Percentiles rank a stretch among this genome's conserved stretches.
These are phyloP conservation scores for Epinephelus awoara DNA, from an alignment of 2,797 vertebrate species.

Conservation along the genomic window DNA sequence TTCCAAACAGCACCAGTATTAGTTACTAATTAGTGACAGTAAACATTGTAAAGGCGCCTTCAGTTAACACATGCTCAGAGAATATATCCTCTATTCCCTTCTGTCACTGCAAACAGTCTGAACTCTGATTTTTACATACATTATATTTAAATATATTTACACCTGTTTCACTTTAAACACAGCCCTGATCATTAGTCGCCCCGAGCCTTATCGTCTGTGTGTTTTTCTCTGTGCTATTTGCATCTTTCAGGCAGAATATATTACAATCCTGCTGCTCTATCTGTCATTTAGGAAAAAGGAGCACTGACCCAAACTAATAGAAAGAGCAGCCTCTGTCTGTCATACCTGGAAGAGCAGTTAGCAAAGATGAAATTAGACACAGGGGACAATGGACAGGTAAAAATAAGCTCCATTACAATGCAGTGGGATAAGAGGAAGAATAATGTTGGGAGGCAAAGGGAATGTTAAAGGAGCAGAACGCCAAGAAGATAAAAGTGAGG, in stretches of 20 bases:
- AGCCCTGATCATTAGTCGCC: slow-evolving; percentile 34
- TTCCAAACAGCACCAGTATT: slow-evolving; percentile 51
- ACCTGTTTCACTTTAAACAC: slow-evolving; percentile 43
- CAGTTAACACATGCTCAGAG: slow-evolving; percentile 21
- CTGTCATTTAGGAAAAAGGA: slow-evolving; percentile 54
- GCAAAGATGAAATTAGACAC: slow-evolving; percentile 49
- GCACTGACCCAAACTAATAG: slow-evolving; percentile 81
- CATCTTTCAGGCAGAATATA: slow-evolving; percentile 47
- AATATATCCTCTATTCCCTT: neutral
- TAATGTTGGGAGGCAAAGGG: slow-evolving; percentile 21
- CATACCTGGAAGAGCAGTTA: slow-evolving; percentile 79
- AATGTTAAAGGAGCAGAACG: slow-evolving; percentile 25
- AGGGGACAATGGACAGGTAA: slow-evolving; percentile 21
- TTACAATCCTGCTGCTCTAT: slow-evolving; percentile 43
- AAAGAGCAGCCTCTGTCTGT: slow-evolving; percentile 87
- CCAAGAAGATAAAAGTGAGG: slow-evolving; percentile 27
- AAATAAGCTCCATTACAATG: slow-evolving; percentile 9
- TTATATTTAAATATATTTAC: neutral
- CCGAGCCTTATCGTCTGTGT: neutral
- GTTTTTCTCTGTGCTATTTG: slow-evolving; percentile 26
- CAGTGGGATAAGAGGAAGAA: slow-evolving; percentile 2
- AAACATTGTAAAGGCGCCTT: slow-evolving; percentile 30
- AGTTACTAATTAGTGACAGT: slow-evolving; percentile 70
- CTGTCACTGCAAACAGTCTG: slow-evolving; percentile 1
- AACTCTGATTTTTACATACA: slow-evolving; percentile 15